Base-by-base conservation (phyloP, 2,797 vertebrate genomes). In the Pseudomugil tenellus region DNA sequence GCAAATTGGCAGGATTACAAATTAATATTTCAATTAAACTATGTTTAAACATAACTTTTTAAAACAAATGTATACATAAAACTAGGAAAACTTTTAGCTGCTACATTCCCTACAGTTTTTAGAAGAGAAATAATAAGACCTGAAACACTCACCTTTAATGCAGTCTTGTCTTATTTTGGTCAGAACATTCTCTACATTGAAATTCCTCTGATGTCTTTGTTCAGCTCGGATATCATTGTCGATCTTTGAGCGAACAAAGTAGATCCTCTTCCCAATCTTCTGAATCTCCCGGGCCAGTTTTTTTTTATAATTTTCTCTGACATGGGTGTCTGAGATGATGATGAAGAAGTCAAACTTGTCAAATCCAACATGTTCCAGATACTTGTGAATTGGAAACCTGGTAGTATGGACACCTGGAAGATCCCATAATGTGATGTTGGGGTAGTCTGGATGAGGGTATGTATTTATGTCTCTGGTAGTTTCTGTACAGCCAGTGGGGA, bases 331-430 rank as follows among this genome's bases (percentile, higher is more conserved):
- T 31, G 79, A 81, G 32, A 91, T 63, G 39, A 95, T 91, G 72
- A 95, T 88, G 70, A 94, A 95, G 73, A 95, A 94, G 68, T 96
- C 93, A 3, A 92, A 95, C 5, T 52, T 89, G 28, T 91, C 32
- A 12, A 95, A 93, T 25, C 59, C 70, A 51, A 93, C 89, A 31
- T 66, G 56, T 65, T 92, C 59, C 59, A 94, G 77, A 77, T 95
- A 95, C 4, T 83, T 58, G 25, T 89, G 74, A 0, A 92, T 91
- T 4, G 91, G 87, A 78, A 93, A 94, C 0, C 72, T 87, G 0
- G 79, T 86, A 6, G 81, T 89, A 2, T 94, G 93, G 0, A 90
- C 83, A 3, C 93, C 94, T 0, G 94, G 94, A 19, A 96, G 85
- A 65, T 95, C 95, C 94, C 94, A 95, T 4, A 95, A 28, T 3